Percentiles rank a stretch among this genome's conserved stretches.
phyloP scores from a whole-genome alignment of 2,888 invertebrate genomes.

The Eilema depressum region DNA sequence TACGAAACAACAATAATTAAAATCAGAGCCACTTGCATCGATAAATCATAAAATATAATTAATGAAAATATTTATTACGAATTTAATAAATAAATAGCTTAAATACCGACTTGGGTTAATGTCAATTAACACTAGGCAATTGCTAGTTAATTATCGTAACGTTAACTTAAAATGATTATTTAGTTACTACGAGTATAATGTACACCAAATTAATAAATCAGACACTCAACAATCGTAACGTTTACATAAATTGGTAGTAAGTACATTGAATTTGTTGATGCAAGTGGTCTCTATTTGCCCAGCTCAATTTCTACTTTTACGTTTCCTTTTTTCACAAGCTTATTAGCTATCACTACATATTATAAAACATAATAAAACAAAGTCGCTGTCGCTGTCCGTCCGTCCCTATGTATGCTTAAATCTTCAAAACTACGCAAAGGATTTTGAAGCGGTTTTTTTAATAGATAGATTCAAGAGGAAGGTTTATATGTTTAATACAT shows the following conservation, averaged over 20 bases:
- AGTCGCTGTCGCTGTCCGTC: too few species aligned
- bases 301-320: slow-evolving; percentile 12
- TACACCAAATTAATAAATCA: background rate
- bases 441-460: too few species aligned
- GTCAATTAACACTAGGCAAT: too few species aligned
- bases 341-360: background rate
- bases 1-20: too few species aligned
- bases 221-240: background rate
- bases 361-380: too few species aligned
- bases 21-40: background rate
- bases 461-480: too few species aligned
- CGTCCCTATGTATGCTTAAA: too few species aligned
- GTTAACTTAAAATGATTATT: background rate
- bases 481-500: too few species aligned
- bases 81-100: too few species aligned
- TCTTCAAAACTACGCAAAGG: too few species aligned
- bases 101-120: too few species aligned
- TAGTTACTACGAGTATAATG: too few species aligned
- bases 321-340: background rate
- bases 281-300: background rate
- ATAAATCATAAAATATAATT: background rate
- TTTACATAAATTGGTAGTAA: background rate
- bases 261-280: background rate
- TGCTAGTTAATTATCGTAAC: background rate
- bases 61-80: background rate